phyloP scores from a whole-genome alignment of 2,797 vertebrate genomes.

The Pteronotus mesoamericanus region DNA sequence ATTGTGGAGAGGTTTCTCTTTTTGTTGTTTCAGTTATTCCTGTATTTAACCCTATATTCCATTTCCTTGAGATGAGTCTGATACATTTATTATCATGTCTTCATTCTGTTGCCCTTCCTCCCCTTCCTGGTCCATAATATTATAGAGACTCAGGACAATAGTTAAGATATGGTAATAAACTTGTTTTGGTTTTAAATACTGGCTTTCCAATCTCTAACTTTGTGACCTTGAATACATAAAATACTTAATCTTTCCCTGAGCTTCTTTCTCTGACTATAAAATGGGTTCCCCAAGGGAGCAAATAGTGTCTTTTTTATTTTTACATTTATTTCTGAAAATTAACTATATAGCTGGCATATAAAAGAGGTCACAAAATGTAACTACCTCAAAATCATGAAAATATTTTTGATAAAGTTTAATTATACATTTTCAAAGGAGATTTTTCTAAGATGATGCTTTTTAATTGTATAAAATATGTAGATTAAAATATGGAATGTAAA shows the following conservation, averaged over 20 bases:
- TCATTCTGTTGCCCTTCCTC: neutral
- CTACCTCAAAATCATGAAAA: neutral
- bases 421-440: neutral
- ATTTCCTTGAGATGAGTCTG: neutral
- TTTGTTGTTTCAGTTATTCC: neutral
- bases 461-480: neutral
- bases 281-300: neutral
- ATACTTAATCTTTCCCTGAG: neutral
- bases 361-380: neutral
- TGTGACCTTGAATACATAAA: neutral
- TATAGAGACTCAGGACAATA: neutral
- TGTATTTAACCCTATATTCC: neutral
- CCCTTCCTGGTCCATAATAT: neutral
- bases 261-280: neutral
- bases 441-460: constrained; percentile 17
- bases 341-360: neutral
- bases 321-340: constrained; percentile 34
- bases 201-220: neutral
- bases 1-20: neutral
- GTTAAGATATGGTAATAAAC: neutral
- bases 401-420: neutral
- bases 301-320: neutral
- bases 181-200: neutral
- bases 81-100: neutral
- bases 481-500: neutral